Conservation (phyloP, 2,113 vertebrate species). For the Camelus dromedarius region DNA sequence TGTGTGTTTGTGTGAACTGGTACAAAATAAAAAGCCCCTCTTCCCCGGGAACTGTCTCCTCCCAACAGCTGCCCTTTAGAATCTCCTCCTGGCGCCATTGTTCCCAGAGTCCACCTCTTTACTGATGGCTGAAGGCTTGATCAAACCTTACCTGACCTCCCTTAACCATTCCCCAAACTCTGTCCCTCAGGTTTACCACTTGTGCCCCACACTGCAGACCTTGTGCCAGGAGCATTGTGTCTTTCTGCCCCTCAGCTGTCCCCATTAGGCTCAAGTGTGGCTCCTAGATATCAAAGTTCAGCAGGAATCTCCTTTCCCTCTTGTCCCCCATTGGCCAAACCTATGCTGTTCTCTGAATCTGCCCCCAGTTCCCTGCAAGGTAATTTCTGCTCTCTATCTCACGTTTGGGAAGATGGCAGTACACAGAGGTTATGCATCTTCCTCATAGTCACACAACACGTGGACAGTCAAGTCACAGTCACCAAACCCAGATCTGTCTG, state of each 20-base stretch:
- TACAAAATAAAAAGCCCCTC: too few species aligned
- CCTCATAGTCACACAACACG: fast-evolving
- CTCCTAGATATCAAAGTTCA: not conserved
- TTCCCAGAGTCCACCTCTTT: not conserved
- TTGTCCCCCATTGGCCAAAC: too few species aligned
- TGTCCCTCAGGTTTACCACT: fast-evolving
- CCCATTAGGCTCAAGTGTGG: not conserved
- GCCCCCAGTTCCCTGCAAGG: not conserved
- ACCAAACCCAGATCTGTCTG: not conserved
- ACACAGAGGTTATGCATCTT: not conserved
- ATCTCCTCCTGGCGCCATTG: not conserved
- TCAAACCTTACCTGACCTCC: not conserved
- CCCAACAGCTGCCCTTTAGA: not conserved
- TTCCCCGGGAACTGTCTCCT: not conserved
- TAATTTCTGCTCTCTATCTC: not conserved
- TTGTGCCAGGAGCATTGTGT: not conserved
- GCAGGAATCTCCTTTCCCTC: not conserved
- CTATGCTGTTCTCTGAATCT: not conserved
- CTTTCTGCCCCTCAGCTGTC: not conserved
- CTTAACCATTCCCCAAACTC: not conserved
- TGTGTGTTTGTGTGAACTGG: not conserved
- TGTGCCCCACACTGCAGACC: not conserved
- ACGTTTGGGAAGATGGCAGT: not conserved
- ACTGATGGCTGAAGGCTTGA: not conserved
- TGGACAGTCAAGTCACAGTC: not conserved